Conservation (phyloP, 2,888 invertebrate species). For the Folsomia manolachei region DNA sequence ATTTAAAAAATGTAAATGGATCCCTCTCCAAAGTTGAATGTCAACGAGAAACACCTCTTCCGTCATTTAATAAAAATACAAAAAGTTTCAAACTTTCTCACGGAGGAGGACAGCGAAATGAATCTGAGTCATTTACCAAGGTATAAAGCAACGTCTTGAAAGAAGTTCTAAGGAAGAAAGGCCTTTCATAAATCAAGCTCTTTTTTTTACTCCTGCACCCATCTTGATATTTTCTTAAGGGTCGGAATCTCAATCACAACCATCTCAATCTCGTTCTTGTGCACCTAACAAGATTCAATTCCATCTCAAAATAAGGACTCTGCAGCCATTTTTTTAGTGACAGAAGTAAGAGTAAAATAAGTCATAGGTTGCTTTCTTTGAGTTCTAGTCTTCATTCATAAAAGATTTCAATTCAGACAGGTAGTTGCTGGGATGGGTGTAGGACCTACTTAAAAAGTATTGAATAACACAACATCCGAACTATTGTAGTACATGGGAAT, state of each 20-base stretch:
- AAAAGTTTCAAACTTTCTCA: conserved; percentile 6
- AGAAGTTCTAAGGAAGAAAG: not conserved
- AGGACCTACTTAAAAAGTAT: too few species aligned
- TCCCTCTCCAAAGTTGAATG: not conserved
- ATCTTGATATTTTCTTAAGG: too few species aligned
- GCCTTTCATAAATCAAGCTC: not conserved
- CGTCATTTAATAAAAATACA: not conserved
- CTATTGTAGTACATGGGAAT: not conserved
- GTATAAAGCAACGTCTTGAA: not conserved
- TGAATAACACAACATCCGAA: not conserved
- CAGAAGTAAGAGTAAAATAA: too few species aligned
- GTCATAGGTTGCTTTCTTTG: not conserved
- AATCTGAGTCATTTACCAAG: too few species aligned
- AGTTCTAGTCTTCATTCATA: not conserved
- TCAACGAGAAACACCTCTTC: conserved; percentile 1
- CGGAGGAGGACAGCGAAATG: not conserved
- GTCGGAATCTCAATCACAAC: not conserved
- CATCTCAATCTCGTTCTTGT: too few species aligned
- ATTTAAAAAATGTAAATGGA: conserved; percentile 4
- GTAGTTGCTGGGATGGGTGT: not conserved
- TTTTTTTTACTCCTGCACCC: too few species aligned
- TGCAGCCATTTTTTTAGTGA: too few species aligned
- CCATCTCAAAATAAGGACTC: too few species aligned
- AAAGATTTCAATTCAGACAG: not conserved
- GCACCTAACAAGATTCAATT: too few species aligned